A percentile compares a stretch with the other conserved stretches of the same genome.
phyloP scores from a whole-genome alignment of 2,797 vertebrate genomes.

The Helarctos malayanus region DNA sequence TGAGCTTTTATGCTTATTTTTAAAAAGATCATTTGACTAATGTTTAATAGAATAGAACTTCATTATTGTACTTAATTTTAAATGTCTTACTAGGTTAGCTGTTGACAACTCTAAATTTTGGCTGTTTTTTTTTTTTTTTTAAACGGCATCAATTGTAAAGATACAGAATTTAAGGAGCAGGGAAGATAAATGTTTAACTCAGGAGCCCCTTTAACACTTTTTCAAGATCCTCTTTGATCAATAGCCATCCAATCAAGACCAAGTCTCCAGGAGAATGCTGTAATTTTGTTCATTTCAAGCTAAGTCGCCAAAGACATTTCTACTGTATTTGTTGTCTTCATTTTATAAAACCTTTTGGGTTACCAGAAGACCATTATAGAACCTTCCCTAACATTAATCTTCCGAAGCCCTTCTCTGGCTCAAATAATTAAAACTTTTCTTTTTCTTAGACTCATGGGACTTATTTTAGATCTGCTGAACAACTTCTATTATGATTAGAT shows the following conservation, averaged over 20 bases:
- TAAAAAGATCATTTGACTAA: neutral
- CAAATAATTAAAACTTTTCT: conserved; percentile 48
- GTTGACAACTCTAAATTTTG: conserved; percentile 58
- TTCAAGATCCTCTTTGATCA: conserved; percentile 3
- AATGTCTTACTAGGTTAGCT: conserved; percentile 14
- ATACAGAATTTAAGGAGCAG: conserved; percentile 23
- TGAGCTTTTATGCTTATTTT: neutral
- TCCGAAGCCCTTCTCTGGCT: conserved; percentile 51
- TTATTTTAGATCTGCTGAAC: conserved; percentile 56
- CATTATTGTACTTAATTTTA: conserved; percentile 52
- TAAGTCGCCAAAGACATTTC: conserved; percentile 36
- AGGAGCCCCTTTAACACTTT: neutral
- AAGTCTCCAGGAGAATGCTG: neutral
- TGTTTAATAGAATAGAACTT: neutral
- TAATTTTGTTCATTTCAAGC: conserved; percentile 65
- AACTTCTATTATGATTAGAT: conserved; percentile 37
- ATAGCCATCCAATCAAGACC: neutral
- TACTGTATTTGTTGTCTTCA: neutral
- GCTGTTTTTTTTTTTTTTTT: neutral
- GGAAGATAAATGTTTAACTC: conserved; percentile 22
- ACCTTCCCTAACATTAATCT: conserved; percentile 39
- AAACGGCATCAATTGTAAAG: conserved; percentile 15
- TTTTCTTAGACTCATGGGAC: neutral
- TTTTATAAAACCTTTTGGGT: conserved; percentile 17
- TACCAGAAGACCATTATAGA: conserved; percentile 15